A percentile compares a stretch with the other conserved stretches of the same genome.
Evolutionary conservation across 1,140 invertebrate genomes (phyloP).

Genomic region (Acyrthosiphon pisum): DNA sequence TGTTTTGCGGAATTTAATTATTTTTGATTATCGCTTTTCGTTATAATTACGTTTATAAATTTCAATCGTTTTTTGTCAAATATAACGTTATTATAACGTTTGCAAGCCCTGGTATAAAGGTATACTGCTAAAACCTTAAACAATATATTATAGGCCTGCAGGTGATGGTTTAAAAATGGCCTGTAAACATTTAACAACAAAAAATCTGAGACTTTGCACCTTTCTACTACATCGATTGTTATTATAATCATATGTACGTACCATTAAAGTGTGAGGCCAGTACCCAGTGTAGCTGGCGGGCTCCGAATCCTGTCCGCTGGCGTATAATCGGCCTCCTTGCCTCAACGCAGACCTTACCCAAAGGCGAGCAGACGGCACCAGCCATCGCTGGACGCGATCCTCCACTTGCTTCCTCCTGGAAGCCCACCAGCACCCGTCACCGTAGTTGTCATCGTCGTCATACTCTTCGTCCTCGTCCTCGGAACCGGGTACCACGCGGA

Average conservation of each 20-base stretch:
- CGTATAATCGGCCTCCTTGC: not conserved
- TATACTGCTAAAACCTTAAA: too few species aligned
- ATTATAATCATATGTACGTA: not conserved
- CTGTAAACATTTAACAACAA: not conserved
- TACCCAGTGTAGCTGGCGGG: slow-evolving; percentile 13
- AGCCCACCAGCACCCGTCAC: not conserved
- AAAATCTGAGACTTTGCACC: too few species aligned
- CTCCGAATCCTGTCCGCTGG: not conserved
- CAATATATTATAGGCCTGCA: not conserved
- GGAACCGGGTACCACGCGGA: not conserved
- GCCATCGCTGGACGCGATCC: not conserved
- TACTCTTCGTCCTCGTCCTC: not conserved
- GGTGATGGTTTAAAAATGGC: not conserved
- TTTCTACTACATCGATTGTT: too few species aligned
- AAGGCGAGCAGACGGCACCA: not conserved
- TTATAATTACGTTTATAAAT: too few species aligned
- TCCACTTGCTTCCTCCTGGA: too few species aligned
- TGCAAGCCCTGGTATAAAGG: too few species aligned
- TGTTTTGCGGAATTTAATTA: too few species aligned
- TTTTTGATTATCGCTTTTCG: too few species aligned
- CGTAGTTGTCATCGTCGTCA: not conserved
- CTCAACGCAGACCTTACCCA: not conserved
- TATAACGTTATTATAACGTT: too few species aligned
- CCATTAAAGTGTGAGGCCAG: slow-evolving; percentile 33
- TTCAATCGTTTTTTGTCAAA: too few species aligned